Conservation (phyloP, 1,140 invertebrate species). For the Rhagoletis zephyria region DNA sequence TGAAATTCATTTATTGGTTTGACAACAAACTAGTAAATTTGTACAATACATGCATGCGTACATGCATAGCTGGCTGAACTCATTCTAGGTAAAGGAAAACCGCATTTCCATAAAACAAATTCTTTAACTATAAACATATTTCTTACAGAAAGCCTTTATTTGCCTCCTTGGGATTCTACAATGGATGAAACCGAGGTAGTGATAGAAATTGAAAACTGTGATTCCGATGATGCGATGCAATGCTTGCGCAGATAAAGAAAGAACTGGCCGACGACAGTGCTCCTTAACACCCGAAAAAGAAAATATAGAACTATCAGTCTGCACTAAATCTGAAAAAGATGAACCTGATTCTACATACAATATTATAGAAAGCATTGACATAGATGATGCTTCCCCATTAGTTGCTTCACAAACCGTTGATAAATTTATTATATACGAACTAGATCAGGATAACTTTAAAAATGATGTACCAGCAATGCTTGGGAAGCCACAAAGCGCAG, state of each 20-base stretch:
- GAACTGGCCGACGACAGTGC: neutral
- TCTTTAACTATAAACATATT: neutral
- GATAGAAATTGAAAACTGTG: neutral
- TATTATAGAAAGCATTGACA: neutral
- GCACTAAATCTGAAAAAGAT: neutral
- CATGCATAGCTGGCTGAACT: too few species aligned
- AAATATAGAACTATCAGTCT: neutral
- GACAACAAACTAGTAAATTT: too few species aligned
- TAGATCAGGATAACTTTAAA: neutral
- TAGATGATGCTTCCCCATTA: neutral
- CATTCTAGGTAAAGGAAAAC: too few species aligned
- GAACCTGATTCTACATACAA: neutral
- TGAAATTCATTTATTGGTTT: too few species aligned
- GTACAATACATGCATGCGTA: too few species aligned
- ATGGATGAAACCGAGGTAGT: neutral
- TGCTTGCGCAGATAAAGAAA: neutral
- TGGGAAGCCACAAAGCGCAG: neutral
- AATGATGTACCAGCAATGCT: neutral
- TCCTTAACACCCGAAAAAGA: neutral
- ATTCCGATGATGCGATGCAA: neutral
- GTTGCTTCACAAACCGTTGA: neutral
- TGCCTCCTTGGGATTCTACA: neutral
- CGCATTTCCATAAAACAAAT: too few species aligned
- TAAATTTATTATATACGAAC: slow-evolving; percentile 1
- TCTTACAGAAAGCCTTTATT: neutral